A percentile compares a stretch with the other conserved stretches of the same genome.
These are phyloP conservation scores for Holacanthella duospinosa DNA, from an alignment of 2,888 invertebrate species.

Conservation along the genomic window DNA sequence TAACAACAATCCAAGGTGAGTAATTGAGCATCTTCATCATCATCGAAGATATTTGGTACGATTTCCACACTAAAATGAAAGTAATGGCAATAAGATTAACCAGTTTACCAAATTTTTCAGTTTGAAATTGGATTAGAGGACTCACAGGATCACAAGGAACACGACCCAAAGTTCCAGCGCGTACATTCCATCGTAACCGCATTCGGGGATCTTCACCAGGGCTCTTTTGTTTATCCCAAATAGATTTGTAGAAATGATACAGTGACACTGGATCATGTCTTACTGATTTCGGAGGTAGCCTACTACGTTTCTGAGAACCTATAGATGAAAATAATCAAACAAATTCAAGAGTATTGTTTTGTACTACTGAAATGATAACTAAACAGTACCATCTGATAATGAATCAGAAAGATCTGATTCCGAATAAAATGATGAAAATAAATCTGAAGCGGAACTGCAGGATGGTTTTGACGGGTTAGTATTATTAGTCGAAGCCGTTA, in stretches of 20 bases:
- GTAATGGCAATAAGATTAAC: neutral
- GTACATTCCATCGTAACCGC: conserved; percentile 33
- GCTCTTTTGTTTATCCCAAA: conserved; percentile 31
- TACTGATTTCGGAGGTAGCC: neutral
- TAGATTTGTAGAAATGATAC: conserved; percentile 33
- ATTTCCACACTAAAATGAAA: conserved; percentile 5
- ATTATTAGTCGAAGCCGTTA: too few relatives aligned
- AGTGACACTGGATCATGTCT: conserved; percentile 28
- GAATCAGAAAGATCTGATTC: too few relatives aligned
- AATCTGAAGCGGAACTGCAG: too few relatives aligned
- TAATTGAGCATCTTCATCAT: neutral
- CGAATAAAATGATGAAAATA: too few relatives aligned
- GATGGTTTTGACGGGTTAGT: too few relatives aligned
- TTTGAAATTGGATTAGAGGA: neutral
- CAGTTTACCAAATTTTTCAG: neutral
- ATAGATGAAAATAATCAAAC: too few relatives aligned
- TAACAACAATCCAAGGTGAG: neutral
- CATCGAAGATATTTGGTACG: conserved; percentile 3
- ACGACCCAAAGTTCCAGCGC: conserved; percentile 19
- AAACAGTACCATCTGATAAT: too few relatives aligned
- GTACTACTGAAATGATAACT: too few relatives aligned
- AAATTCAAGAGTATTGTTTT: too few relatives aligned
- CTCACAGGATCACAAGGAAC: conserved; percentile 20
- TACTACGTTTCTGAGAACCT: neutral
- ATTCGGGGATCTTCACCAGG: conserved; percentile 34